Conservation (phyloP, 1,140 invertebrate genomes). For the Scaptomyza hsui region DNA sequence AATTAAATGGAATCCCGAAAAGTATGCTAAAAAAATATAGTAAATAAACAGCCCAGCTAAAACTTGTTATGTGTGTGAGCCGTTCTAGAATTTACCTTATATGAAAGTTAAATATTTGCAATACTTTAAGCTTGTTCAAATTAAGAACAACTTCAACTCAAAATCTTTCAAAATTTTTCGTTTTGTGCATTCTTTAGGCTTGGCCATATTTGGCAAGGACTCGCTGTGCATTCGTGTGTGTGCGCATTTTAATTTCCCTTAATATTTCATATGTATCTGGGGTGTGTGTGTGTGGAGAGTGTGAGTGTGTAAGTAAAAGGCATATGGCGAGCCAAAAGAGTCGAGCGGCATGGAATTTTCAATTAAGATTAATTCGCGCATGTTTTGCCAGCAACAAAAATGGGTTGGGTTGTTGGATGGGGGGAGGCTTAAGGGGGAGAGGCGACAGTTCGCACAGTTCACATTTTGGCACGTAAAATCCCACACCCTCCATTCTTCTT, state of each 20-base stretch:
- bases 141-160: background rate
- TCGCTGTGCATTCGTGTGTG: slow-evolving; percentile 40
- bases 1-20: no score
- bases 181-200: slow-evolving; percentile 1
- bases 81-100: no score
- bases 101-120: no score
- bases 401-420: background rate
- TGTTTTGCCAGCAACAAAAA: slow-evolving; percentile 46
- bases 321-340: slow-evolving; percentile 50
- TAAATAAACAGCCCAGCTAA: no score
- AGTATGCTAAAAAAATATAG: no score
- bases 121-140: no score
- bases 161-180: background rate
- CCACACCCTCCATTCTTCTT: no score
- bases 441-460: slow-evolving; percentile 19
- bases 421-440: background rate
- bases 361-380: slow-evolving; percentile 82
- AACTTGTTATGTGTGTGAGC: no score
- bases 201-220: slow-evolving; percentile 24
- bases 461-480: slow-evolving; percentile 5
- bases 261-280: slow-evolving; percentile 58
- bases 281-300: slow-evolving; percentile 15
- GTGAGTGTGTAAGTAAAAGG: slow-evolving; percentile 30
- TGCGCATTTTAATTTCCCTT: slow-evolving; percentile 71
- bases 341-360: slow-evolving; percentile 72